Conservation (phyloP, 2,797 vertebrate species). For the Staurois parvus region DNA sequence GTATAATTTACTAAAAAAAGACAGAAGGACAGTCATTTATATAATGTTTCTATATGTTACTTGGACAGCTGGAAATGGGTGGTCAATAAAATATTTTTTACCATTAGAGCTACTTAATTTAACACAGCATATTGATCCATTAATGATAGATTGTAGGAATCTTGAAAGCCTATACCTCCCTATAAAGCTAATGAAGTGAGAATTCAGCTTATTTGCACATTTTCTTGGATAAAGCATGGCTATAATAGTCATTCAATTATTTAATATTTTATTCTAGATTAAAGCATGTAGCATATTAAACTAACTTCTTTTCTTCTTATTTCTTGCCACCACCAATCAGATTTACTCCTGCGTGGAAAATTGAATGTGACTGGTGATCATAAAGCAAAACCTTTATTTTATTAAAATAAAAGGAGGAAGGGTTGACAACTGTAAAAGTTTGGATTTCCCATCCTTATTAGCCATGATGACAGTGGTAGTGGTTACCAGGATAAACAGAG, state of each 20-base stretch:
- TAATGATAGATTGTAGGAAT: background rate
- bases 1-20: background rate
- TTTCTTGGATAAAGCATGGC: background rate
- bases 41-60: background rate
- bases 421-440: too few species aligned
- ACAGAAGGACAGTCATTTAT: constrained; percentile 1
- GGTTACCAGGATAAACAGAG: too few species aligned
- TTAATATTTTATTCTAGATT: background rate
- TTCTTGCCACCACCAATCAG: background rate
- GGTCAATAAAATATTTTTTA: constrained; percentile 9
- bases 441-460: too few species aligned
- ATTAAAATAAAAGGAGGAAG: too few species aligned
- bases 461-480: too few species aligned
- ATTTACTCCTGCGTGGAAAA: too few species aligned
- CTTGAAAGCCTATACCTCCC: background rate
- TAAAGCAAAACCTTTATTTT: too few species aligned
- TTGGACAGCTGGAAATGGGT: background rate
- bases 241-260: background rate
- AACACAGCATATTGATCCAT: background rate
- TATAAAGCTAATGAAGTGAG: background rate
- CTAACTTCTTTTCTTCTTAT: background rate
- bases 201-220: background rate
- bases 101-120: background rate
- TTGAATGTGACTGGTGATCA: too few species aligned
- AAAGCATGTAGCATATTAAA: background rate